phyloP scores from a whole-genome alignment of 2,113 vertebrate species.

The Chascanopsetta lugubris region DNA sequence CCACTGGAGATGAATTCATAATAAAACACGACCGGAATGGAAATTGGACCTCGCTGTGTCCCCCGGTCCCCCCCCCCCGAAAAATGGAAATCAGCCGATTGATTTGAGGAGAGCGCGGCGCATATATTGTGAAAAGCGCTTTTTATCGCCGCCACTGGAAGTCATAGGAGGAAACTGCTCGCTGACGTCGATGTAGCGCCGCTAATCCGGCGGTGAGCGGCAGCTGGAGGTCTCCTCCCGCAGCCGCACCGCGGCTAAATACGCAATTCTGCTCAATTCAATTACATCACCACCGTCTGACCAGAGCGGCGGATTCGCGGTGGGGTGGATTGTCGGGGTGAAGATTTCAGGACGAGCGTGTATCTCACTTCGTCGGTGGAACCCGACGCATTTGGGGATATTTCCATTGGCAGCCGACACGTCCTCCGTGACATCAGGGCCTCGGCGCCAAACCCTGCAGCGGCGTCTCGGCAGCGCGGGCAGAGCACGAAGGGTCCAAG shows the following conservation, averaged over 20 bases:
- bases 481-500: neutral
- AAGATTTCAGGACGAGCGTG: slow-evolving; percentile 37
- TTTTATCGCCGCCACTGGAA: slow-evolving; percentile 57
- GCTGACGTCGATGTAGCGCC: slow-evolving; percentile 68
- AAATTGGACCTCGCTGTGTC: slow-evolving; percentile 46
- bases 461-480: slow-evolving; percentile 20
- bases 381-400: slow-evolving; percentile 62
- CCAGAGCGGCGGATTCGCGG: slow-evolving; percentile 51
- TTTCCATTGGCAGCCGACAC: slow-evolving; percentile 65
- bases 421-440: slow-evolving; percentile 53
- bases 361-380: slow-evolving; percentile 56
- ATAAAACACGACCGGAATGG: slow-evolving; percentile 68
- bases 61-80: too few relatives aligned
- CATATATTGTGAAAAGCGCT: slow-evolving; percentile 54
- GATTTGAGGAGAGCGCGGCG: slow-evolving; percentile 54
- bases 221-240: slow-evolving; percentile 63
- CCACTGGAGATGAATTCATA: slow-evolving; percentile 56
- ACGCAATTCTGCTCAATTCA: slow-evolving; percentile 70
- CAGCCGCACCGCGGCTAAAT: slow-evolving; percentile 65
- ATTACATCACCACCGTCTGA: slow-evolving; percentile 62
- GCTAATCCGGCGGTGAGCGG: slow-evolving; percentile 62
- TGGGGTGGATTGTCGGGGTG: slow-evolving; percentile 50
- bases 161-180: slow-evolving; percentile 56
- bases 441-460: slow-evolving; percentile 43
- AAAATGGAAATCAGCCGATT: slow-evolving; percentile 69